Evolutionary conservation across 2,888 invertebrate species (phyloP), one percentile per base, ranked within the genome.

Genomic region (Caenorhabditis sp.): DNA sequence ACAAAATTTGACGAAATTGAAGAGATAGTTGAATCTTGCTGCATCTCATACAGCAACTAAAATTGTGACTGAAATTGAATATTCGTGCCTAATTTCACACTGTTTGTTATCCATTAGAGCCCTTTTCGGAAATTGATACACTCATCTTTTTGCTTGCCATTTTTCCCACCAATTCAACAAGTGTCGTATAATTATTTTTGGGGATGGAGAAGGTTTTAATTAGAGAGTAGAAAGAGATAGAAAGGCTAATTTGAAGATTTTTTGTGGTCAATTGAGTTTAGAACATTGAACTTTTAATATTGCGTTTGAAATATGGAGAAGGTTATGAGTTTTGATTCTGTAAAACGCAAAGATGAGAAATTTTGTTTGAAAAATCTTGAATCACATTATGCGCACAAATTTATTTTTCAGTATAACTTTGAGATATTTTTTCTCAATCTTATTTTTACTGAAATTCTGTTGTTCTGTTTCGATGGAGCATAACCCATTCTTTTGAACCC

Each of bases 41-140:
- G 54, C 14, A 43, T 43, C 17, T 43, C 3, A 12, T 5, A 8
- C 21, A 23, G 53, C 17, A 53, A 53, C 53, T n/a, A 53, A 53
- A 53, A 3, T 53, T 23, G 10, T 23, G 53, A 23, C n/a, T 53
- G 24, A 23, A 53, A 53, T 23, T 6, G 21, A 58, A 58, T 58
- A 4, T 21, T 6, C 8, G 3, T 58, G 17, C 26, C 26, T 60
- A 10, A 50, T 60, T 69, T 69, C 73, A 69, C 73, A 73, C 73
- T 73, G 73, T 73, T 73, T 69, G 73, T 73, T 73, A 63, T 73
- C 73, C 73, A 73, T 73, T 73, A 73, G 62, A 66, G 43, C 43
- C 17, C 43, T 43, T 43, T 43, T 43, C 17, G 43, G 43, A 43
- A 43, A 43, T 43, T 43, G 43, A 43, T 43, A 43, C 43, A 43